Conservation (phyloP, 2,888 invertebrate species). For the Caenorhabditis sp. region DNA sequence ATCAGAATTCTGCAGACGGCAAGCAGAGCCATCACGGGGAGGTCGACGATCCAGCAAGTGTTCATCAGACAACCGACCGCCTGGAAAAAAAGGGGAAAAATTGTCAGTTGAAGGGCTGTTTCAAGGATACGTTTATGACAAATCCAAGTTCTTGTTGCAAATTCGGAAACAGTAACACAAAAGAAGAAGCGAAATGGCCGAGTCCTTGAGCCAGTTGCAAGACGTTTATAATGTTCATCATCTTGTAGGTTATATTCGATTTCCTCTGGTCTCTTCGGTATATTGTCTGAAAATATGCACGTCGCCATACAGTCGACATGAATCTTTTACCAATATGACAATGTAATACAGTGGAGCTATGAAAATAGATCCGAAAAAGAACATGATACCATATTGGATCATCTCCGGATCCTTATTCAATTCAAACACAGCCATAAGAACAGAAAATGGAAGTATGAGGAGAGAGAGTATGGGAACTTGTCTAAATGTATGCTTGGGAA, state of each 20-base stretch:
- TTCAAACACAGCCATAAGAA: slow-evolving; percentile 10
- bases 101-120: neutral
- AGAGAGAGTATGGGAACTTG: neutral
- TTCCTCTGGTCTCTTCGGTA: neutral
- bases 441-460: neutral
- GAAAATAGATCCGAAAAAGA: neutral
- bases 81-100: too few relatives aligned
- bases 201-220: slow-evolving; percentile 44
- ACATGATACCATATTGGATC: slow-evolving; percentile 8
- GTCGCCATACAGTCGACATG: too few relatives aligned
- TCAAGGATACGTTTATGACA: slow-evolving; percentile 22
- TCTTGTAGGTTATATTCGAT: slow-evolving; percentile 34
- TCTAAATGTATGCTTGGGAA: neutral
- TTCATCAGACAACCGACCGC: slow-evolving; percentile 57
- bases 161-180: slow-evolving; percentile 47
- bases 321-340: slow-evolving; percentile 16
- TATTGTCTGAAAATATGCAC: slow-evolving; percentile 37
- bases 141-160: slow-evolving; percentile 10
- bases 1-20: slow-evolving; percentile 45
- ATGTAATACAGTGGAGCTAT: slow-evolving; percentile 7
- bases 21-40: slow-evolving; percentile 56
- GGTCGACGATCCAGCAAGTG: slow-evolving; percentile 55
- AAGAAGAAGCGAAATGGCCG: slow-evolving; percentile 43
- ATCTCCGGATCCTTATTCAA: slow-evolving; percentile 17
- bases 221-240: slow-evolving; percentile 56